A percentile compares a stretch with the other conserved stretches of the same genome.
Conservation (phyloP, 2,113 vertebrate genomes). For the Zapornia atra region DNA sequence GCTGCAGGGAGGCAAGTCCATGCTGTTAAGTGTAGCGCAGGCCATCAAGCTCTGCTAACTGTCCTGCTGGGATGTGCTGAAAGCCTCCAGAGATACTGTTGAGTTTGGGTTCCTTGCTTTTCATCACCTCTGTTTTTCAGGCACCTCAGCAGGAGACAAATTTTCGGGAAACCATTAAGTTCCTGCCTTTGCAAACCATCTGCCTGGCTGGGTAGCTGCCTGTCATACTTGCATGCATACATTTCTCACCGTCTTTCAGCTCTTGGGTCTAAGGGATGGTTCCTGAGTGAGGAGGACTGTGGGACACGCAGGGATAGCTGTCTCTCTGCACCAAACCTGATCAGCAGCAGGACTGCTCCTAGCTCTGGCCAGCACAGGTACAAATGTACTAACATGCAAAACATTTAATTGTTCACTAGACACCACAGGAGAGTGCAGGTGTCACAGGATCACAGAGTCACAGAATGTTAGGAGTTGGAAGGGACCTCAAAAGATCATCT, state of each 20-base stretch:
- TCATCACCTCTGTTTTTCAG: background rate
- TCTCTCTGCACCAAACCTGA: too few relatives aligned
- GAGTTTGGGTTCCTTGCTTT: background rate
- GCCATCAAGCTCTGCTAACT: background rate
- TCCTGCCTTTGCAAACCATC: background rate
- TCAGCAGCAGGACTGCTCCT: background rate
- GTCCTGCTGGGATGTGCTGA: background rate
- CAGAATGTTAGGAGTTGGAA: too few relatives aligned
- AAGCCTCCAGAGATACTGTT: background rate
- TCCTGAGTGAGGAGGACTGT: fast-evolving
- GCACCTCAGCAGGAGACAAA: background rate
- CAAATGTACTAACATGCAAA: background rate
- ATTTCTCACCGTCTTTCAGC: background rate
- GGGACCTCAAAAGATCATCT: too few relatives aligned
- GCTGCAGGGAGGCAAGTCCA: background rate
- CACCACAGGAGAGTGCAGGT: background rate
- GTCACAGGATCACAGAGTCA: background rate
- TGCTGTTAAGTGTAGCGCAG: fast-evolving
- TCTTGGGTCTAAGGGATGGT: background rate
- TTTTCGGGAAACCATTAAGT: background rate
- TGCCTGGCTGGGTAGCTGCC: background rate
- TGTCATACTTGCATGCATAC: fast-evolving
- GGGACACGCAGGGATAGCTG: background rate
- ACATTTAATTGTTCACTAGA: background rate
- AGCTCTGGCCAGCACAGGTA: background rate